These are phyloP conservation scores for Porites lutea DNA, from an alignment of 64 coral and sea anemone species.

Conservation along the genomic window DNA sequence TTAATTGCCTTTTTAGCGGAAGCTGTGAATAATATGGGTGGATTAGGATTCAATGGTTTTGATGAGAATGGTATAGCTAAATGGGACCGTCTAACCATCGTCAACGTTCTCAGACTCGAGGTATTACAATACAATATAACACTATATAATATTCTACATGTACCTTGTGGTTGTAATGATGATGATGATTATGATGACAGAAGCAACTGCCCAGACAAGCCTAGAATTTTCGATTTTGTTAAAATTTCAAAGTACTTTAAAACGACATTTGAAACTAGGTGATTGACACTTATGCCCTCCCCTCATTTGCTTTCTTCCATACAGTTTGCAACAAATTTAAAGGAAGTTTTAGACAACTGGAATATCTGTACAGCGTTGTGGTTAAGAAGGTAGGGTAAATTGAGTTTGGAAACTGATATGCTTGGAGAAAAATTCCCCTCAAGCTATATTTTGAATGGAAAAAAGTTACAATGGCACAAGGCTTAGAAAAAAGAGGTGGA, in stretches of 20 bases:
- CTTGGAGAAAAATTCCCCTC: too few species aligned
- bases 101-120: slow-evolving; percentile 45
- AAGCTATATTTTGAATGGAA: too few species aligned
- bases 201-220: too few species aligned
- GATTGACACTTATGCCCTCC: neutral
- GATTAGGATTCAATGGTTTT: slow-evolving; percentile 84
- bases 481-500: too few species aligned
- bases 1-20: slow-evolving; percentile 58
- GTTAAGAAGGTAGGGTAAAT: slow-evolving; percentile 72
- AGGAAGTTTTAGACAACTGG: slow-evolving; percentile 92
- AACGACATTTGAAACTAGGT: neutral
- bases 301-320: neutral
- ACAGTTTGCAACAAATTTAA: slow-evolving; percentile 79
- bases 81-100: slow-evolving; percentile 64
- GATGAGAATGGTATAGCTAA: slow-evolving; percentile 54
- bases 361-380: slow-evolving; percentile 79
- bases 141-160: too few species aligned
- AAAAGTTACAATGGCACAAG: too few species aligned
- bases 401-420: too few species aligned
- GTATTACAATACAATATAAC: neutral
- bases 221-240: too few species aligned
- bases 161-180: too few species aligned
- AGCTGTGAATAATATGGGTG: slow-evolving; percentile 69
- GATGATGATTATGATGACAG: too few species aligned
- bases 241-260: neutral